A percentile compares a stretch with the other conserved stretches of the same genome.
phyloP scores from a whole-genome alignment of 1,140 invertebrate genomes.

The Drosophila pseudoobscura region DNA sequence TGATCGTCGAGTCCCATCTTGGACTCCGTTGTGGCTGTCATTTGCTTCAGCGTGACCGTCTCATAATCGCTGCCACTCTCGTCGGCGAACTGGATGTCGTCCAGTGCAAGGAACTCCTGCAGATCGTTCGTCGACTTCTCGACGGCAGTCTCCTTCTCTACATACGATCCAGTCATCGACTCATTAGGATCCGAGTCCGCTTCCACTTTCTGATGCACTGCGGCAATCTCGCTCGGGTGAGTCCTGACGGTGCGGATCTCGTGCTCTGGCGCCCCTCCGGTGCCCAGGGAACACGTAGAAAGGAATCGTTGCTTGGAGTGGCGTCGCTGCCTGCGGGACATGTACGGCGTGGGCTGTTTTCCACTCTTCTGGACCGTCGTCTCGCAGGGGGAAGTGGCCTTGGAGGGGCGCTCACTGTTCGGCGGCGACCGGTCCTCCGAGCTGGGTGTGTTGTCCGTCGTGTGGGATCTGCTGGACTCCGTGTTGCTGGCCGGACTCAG shows the following conservation, averaged over 20 bases:
- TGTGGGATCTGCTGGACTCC: conserved; percentile 81
- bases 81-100: conserved; percentile 85
- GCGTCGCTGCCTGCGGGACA: conserved; percentile 70
- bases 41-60: conserved; percentile 58
- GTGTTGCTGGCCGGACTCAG: conserved; percentile 85
- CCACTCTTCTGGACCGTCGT: conserved; percentile 27
- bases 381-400: conserved; percentile 68
- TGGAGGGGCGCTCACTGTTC: conserved; percentile 59
- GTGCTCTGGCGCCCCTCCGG: conserved; percentile 7
- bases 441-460: conserved; percentile 71
- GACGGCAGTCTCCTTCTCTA: conserved; percentile 84
- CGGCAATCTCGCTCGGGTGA: conserved; percentile 37
- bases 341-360: conserved; percentile 70
- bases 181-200: conserved; percentile 45
- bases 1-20: conserved; percentile 22
- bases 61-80: conserved; percentile 82
- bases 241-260: conserved; percentile 19
- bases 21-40: conserved; percentile 10
- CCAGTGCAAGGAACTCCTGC: conserved; percentile 80
- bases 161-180: conserved; percentile 74
- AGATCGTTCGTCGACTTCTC: conserved; percentile 82
- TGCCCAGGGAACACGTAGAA: conserved; percentile 34
- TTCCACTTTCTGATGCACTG: conserved; percentile 57
- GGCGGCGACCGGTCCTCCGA: conserved; percentile 63
- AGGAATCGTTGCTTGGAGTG: conserved; percentile 64